Evolutionary conservation across 2,888 invertebrate species (phyloP).

Genomic region (Volucella inflata): DNA sequence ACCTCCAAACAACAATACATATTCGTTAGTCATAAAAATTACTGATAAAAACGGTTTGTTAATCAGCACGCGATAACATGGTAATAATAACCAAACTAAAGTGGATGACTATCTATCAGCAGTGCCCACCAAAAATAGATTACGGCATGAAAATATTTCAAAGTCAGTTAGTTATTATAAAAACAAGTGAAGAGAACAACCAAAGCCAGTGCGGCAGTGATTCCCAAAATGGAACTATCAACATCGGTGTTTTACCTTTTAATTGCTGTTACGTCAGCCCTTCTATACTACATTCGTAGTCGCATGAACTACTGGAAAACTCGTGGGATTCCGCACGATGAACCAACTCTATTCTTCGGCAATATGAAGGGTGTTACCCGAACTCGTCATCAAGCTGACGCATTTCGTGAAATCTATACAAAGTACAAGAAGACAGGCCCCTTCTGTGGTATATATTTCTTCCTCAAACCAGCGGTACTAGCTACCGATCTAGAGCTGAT

Average conservation of each 20-base stretch:
- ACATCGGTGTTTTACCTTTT: not conserved
- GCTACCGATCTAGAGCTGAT: constrained; percentile 80
- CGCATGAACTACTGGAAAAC: constrained; percentile 77
- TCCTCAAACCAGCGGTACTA: constrained; percentile 78
- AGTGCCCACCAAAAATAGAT: no score
- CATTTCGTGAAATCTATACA: constrained; percentile 75
- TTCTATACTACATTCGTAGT: not conserved
- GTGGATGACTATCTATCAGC: no score
- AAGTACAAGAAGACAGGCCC: constrained; percentile 77
- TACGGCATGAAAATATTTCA: no score
- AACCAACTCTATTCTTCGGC: constrained; percentile 75
- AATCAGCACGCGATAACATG: no score
- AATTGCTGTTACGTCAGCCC: not conserved
- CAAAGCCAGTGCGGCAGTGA: not conserved
- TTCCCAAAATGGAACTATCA: not conserved
- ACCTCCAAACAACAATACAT: no score
- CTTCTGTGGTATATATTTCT: constrained; percentile 78
- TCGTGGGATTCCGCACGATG: constrained; percentile 77
- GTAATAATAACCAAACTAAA: no score
- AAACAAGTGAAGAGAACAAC: no score
- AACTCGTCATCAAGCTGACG: not conserved
- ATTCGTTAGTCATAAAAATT: no score
- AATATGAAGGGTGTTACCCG: constrained; percentile 77
- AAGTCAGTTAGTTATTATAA: no score
- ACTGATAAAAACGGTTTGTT: no score